Conservation (phyloP, 2,888 invertebrate species). For the Poecilus cupreus region DNA sequence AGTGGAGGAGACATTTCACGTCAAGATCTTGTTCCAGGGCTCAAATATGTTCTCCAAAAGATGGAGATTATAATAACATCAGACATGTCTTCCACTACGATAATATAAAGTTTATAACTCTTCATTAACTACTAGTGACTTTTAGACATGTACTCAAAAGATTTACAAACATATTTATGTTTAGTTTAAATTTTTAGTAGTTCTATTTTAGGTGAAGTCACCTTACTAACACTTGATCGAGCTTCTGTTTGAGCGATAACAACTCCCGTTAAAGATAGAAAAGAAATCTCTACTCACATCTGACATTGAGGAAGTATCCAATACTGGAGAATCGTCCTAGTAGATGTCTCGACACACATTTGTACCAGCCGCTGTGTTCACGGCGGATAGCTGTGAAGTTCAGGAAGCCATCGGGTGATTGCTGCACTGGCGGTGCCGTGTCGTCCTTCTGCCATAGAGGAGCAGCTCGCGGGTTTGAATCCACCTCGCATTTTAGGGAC, state of each 20-base stretch:
- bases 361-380: slow-evolving; percentile 94
- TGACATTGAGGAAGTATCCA: slow-evolving; percentile 91
- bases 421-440: slow-evolving; percentile 76
- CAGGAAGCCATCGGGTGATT: slow-evolving; percentile 85
- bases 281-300: slow-evolving; percentile 81
- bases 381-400: slow-evolving; percentile 88
- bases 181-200: too few species aligned
- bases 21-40: background rate
- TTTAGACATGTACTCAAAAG: too few species aligned
- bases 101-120: background rate
- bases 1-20: background rate
- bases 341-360: slow-evolving; percentile 89
- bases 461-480: slow-evolving; percentile 91
- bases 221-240: too few species aligned
- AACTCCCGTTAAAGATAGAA: too few species aligned
- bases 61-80: background rate
- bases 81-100: background rate
- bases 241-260: too few species aligned
- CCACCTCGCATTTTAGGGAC: slow-evolving; percentile 93
- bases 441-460: slow-evolving; percentile 86
- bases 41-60: slow-evolving; percentile 1
- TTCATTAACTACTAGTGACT: background rate
- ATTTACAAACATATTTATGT: too few species aligned
- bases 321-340: slow-evolving; percentile 91
- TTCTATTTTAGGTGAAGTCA: too few species aligned